Conservation (phyloP, 2,113 vertebrate species). For the Cyprinodon tularosa region DNA sequence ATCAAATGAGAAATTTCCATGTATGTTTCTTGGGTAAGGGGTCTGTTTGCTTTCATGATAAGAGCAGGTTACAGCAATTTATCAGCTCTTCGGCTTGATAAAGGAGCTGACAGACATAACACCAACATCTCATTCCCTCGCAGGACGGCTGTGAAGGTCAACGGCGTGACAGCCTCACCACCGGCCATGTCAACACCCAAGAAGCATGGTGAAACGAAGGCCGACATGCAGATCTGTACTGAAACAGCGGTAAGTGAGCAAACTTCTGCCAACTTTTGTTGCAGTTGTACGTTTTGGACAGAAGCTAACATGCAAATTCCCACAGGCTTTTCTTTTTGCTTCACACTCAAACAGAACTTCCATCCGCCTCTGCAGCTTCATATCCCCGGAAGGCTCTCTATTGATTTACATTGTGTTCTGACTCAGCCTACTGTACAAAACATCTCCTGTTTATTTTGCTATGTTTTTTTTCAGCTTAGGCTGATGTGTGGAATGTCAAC, state of each 20-base stretch:
- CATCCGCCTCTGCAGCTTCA: slow-evolving; percentile 52
- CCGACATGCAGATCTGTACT: slow-evolving; percentile 81
- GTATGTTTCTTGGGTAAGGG: background rate
- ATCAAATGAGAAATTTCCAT: slow-evolving; percentile 58
- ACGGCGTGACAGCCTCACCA: slow-evolving; percentile 77
- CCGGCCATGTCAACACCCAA: slow-evolving; percentile 78
- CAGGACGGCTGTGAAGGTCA: slow-evolving; percentile 86
- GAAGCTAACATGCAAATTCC: slow-evolving; percentile 25
- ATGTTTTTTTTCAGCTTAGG: slow-evolving; percentile 7
- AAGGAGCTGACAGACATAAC: slow-evolving; percentile 78
- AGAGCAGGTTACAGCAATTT: slow-evolving; percentile 77
- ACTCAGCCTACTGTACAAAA: slow-evolving; percentile 46
- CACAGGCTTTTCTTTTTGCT: slow-evolving; percentile 27
- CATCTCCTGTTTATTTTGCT: slow-evolving; percentile 35
- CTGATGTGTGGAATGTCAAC: slow-evolving; percentile 26
- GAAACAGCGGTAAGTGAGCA: slow-evolving; percentile 83
- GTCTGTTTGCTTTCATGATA: background rate
- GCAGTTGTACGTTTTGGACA: background rate
- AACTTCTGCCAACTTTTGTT: slow-evolving; percentile 2
- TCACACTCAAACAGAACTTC: slow-evolving; percentile 3
- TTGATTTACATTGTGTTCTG: slow-evolving; percentile 63
- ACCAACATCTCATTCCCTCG: slow-evolving; percentile 80
- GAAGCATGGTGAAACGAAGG: slow-evolving; percentile 83
- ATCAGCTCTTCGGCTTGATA: slow-evolving; percentile 81
- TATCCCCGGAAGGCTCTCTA: slow-evolving; percentile 49